Conservation (phyloP, 2,113 vertebrate genomes). For the Mungos mungo region DNA sequence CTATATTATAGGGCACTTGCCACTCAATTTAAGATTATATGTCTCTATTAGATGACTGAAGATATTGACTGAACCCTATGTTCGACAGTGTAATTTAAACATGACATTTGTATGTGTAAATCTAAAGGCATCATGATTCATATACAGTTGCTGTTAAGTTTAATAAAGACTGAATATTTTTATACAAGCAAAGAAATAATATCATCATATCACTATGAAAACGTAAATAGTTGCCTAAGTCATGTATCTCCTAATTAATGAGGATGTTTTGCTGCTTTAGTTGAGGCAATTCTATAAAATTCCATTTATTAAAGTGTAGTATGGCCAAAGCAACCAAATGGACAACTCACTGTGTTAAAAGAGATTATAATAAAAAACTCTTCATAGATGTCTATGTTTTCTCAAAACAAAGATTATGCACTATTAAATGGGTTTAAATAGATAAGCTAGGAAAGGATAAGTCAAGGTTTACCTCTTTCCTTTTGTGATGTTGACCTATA, state of each 20-base stretch:
- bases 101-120: not conserved
- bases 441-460: not conserved
- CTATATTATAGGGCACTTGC: not conserved
- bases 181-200: not conserved
- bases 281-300: not conserved
- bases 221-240: not conserved
- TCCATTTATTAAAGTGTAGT: not conserved
- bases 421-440: not conserved
- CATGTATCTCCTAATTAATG: not conserved
- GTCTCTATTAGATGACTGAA: not conserved
- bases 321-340: not conserved
- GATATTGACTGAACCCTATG: not conserved
- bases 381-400: not conserved
- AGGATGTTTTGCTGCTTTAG: not conserved
- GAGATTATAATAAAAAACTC: not conserved
- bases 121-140: not conserved
- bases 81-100: not conserved
- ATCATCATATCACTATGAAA: not conserved
- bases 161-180: not conserved
- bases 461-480: not conserved
- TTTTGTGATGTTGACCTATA: not conserved
- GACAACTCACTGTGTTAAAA: not conserved
- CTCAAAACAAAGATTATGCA: constrained; percentile 13
- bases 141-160: not conserved
- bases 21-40: not conserved